Conservation (phyloP, 2,797 vertebrate genomes). For the Paedocypris micromegethes region DNA sequence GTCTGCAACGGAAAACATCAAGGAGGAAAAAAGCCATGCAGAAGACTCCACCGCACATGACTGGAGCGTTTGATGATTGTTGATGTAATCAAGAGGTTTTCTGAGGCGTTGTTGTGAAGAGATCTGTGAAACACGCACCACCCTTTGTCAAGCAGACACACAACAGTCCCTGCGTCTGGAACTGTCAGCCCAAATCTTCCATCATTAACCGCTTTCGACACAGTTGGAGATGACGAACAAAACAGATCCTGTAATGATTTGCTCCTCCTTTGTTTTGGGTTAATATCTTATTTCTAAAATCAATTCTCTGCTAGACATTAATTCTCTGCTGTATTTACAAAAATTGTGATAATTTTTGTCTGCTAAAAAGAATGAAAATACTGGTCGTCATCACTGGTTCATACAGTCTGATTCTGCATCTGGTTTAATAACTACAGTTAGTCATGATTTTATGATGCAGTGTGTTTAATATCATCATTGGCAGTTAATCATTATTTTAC, state of each 20-base stretch:
- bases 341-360: neutral
- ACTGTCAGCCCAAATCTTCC: neutral
- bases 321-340: neutral
- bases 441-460: too few species aligned
- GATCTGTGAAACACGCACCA: neutral
- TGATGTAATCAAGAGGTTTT: neutral
- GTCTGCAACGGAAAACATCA: constrained; percentile 5
- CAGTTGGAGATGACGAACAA: neutral
- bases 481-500: too few species aligned
- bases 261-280: neutral
- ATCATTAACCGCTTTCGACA: too few species aligned
- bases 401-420: too few species aligned
- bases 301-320: too few species aligned
- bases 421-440: too few species aligned
- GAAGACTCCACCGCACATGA: neutral
- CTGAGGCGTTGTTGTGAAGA: neutral
- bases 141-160: constrained; percentile 1
- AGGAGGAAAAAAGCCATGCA: constrained; percentile 11
- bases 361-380: neutral
- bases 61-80: neutral
- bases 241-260: neutral
- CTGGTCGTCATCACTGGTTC: constrained; percentile 7
- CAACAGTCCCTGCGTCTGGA: constrained; percentile 1
- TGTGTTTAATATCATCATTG: constrained; percentile 6
- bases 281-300: too few species aligned